phyloP scores from a whole-genome alignment of 2,113 vertebrate species.

The Tachysurus fulvidraco region DNA sequence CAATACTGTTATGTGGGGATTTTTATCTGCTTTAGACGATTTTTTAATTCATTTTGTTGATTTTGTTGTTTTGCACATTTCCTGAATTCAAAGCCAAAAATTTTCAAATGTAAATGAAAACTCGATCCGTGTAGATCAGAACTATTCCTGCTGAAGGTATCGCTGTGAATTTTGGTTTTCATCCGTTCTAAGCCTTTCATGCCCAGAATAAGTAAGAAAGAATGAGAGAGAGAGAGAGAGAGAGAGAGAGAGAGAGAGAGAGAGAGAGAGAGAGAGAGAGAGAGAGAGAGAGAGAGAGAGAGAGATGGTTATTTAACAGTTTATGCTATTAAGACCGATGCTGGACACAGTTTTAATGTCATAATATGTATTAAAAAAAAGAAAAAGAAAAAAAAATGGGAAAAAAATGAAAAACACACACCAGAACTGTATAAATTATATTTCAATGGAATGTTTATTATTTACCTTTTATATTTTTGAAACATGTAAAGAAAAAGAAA shows the following conservation, averaged over 20 bases:
- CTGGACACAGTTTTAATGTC: slow-evolving; percentile 71
- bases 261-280: not conserved
- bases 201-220: too few relatives aligned
- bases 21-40: not conserved
- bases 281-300: slow-evolving; percentile 40
- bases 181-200: too few relatives aligned
- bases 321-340: slow-evolving; percentile 67
- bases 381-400: slow-evolving; percentile 57
- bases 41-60: not conserved
- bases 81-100: too few relatives aligned
- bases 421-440: slow-evolving; percentile 75
- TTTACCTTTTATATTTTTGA: slow-evolving; percentile 80
- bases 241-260: not conserved
- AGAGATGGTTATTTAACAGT: slow-evolving; percentile 65
- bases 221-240: too few relatives aligned
- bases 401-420: slow-evolving; percentile 57
- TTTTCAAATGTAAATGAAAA: too few relatives aligned
- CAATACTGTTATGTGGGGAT: not conserved
- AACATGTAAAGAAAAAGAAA: slow-evolving; percentile 70
- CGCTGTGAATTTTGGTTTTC: too few relatives aligned
- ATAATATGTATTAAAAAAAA: slow-evolving; percentile 55
- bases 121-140: too few relatives aligned
- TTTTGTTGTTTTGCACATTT: too few relatives aligned
- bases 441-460: slow-evolving; percentile 81
- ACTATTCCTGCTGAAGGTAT: too few relatives aligned